phyloP scores from a whole-genome alignment of 2,113 vertebrate species.

The Vulpes lagopus region DNA sequence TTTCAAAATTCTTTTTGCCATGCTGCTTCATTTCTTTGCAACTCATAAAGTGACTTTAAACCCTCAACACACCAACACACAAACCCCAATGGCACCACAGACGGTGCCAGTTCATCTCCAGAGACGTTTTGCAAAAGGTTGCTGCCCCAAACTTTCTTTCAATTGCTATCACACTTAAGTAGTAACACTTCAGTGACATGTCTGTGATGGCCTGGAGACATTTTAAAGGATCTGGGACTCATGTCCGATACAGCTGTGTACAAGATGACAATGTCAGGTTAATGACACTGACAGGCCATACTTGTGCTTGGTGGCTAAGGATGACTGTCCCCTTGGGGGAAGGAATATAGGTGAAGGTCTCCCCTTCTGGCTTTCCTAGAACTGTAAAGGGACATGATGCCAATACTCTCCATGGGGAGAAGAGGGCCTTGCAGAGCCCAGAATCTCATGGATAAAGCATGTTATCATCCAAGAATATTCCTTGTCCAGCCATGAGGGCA shows the following conservation, averaged over 20 bases:
- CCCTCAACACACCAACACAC: neutral
- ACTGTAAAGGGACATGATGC: neutral
- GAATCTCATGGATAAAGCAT: neutral
- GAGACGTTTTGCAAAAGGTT: neutral
- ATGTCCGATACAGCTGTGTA: neutral
- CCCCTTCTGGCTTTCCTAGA: neutral
- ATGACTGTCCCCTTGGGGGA: neutral
- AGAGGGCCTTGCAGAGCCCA: neutral
- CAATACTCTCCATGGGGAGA: neutral
- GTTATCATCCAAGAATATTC: constrained; percentile 18
- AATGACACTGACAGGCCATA: neutral
- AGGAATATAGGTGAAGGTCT: constrained; percentile 29
- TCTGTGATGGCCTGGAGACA: neutral
- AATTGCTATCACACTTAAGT: neutral
- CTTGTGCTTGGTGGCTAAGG: neutral
- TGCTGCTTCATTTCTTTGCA: neutral
- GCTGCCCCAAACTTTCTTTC: neutral
- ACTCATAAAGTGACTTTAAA: constrained; percentile 13
- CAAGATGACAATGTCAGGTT: neutral
- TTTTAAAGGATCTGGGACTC: neutral
- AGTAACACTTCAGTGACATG: neutral
- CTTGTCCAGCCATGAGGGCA: neutral
- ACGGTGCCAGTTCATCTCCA: neutral
- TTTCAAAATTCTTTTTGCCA: constrained; percentile 51
- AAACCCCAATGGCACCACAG: constrained; percentile 5